These are phyloP conservation scores for Phataginus tetradactyla DNA, from an alignment of 2,797 vertebrate genomes.

Conservation along the genomic window DNA sequence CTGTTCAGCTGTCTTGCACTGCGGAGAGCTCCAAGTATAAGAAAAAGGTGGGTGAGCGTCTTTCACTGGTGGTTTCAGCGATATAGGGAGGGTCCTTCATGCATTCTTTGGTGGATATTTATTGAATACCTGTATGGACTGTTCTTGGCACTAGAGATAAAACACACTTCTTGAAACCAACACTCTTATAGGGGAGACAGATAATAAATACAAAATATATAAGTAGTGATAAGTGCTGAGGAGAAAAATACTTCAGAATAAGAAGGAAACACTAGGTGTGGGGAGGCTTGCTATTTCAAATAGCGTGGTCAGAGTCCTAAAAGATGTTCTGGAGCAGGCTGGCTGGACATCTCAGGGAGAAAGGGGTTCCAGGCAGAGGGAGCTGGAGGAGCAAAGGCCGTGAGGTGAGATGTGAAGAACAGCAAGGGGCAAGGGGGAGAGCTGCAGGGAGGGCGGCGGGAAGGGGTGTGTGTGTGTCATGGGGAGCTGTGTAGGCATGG, in stretches of 20 bases:
- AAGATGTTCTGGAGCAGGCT: neutral
- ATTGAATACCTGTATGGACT: neutral
- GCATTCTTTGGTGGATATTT: neutral
- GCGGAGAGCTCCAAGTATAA: neutral
- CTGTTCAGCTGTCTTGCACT: neutral
- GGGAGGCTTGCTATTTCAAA: neutral
- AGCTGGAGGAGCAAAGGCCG: neutral
- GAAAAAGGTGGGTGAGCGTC: neutral
- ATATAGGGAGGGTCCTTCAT: neutral
- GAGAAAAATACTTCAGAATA: neutral
- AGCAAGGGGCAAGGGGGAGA: neutral
- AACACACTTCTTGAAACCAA: neutral
- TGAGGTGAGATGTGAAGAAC: neutral
- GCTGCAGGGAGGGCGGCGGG: neutral
- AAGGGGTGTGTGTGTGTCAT: accelerated
- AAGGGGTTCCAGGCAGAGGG: neutral
- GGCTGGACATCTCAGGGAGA: neutral
- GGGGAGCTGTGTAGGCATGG: neutral
- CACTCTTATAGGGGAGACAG: neutral
- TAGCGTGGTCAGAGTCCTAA: neutral
- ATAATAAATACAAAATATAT: neutral
- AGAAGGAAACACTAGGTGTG: neutral
- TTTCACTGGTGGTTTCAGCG: neutral
- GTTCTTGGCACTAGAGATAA: neutral
- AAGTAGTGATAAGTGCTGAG: neutral